A percentile compares a stretch with the other conserved stretches of the same genome.
Evolutionary conservation across 2,888 invertebrate species (phyloP).

Genomic region (Cryptosula pallasiana): DNA sequence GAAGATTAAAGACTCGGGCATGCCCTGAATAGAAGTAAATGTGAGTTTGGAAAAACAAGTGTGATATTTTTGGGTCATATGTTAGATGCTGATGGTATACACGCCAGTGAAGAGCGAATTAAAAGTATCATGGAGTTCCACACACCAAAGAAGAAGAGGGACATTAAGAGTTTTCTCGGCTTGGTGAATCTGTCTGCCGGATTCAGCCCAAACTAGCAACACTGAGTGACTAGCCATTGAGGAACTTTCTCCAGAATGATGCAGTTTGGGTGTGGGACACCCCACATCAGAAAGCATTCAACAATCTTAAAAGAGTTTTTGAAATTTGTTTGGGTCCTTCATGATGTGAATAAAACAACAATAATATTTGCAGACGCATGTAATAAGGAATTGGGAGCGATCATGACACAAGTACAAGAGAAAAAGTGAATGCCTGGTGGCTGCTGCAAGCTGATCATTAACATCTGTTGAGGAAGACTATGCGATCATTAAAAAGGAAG

Average conservation of each 20-base stretch:
- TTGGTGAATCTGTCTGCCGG: neutral
- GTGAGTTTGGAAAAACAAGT: neutral
- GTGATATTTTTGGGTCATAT: neutral
- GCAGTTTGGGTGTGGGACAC: neutral
- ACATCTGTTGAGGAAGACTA: neutral
- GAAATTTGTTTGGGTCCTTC: too few relatives aligned
- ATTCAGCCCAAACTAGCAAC: neutral
- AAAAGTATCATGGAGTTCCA: neutral
- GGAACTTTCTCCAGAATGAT: neutral
- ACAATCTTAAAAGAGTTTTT: neutral
- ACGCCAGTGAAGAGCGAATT: neutral
- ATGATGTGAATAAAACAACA: neutral
- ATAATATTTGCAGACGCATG: neutral
- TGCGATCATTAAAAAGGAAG: neutral
- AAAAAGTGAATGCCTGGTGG: neutral
- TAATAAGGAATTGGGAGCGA: neutral
- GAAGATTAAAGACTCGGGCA: neutral
- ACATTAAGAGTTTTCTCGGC: neutral
- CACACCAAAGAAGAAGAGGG: neutral
- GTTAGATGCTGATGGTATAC: neutral
- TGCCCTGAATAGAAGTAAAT: neutral
- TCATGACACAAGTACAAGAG: neutral
- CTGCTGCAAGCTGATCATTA: neutral
- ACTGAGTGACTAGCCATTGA: neutral
- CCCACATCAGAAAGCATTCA: neutral